phyloP scores from a whole-genome alignment of 2,113 vertebrate species.

The Pelusios castaneus region DNA sequence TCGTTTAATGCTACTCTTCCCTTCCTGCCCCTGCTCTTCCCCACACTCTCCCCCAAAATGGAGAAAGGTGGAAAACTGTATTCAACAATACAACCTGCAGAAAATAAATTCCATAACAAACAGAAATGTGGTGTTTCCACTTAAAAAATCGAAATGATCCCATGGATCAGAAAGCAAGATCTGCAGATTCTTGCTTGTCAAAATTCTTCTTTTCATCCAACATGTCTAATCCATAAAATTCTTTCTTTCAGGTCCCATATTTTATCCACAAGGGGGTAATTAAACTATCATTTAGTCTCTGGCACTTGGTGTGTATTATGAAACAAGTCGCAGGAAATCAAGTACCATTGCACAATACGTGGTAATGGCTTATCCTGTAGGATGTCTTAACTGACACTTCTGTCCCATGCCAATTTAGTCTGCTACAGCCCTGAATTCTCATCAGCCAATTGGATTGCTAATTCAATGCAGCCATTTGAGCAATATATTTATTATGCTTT shows the following conservation, averaged over 20 bases:
- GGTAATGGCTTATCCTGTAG: neutral
- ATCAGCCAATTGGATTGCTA: neutral
- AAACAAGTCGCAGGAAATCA: neutral
- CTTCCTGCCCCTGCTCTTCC: neutral
- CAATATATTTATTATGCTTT: conserved; percentile 34
- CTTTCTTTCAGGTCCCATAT: neutral
- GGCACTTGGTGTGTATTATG: neutral
- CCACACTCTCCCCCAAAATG: neutral
- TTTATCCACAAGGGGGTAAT: neutral
- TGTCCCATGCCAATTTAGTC: neutral
- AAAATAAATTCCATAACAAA: neutral
- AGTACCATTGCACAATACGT: neutral
- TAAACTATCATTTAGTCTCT: neutral
- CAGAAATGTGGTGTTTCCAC: neutral
- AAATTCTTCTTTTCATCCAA: neutral
- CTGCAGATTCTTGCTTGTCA: neutral
- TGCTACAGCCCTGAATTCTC: conserved; percentile 1
- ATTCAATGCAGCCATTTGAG: conserved; percentile 29
- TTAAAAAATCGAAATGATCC: neutral
- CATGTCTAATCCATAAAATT: neutral
- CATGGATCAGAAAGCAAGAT: neutral
- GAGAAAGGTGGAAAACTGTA: neutral
- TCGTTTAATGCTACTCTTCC: neutral
- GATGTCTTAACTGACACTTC: neutral
- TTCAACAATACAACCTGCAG: neutral